phyloP scores from a whole-genome alignment of 2,113 vertebrate genomes.

The Chlorodrepanis virens region DNA sequence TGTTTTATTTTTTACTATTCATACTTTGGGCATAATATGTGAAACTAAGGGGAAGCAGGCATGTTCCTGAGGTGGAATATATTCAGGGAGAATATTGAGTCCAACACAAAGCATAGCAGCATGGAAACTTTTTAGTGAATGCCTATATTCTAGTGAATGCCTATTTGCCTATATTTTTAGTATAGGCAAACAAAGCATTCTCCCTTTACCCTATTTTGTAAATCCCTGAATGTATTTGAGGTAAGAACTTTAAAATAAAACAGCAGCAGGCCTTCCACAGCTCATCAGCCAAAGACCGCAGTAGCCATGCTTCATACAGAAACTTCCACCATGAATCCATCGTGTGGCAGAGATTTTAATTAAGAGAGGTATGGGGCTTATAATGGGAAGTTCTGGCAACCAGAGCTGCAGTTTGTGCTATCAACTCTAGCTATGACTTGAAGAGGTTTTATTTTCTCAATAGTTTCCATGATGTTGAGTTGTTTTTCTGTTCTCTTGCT shows the following conservation, averaged over 20 bases:
- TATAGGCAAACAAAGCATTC: neutral
- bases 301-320: neutral
- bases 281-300: neutral
- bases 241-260: neutral
- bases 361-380: neutral
- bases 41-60: neutral
- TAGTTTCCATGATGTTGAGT: conserved; percentile 43
- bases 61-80: neutral
- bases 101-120: neutral
- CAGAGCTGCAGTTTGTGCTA: neutral
- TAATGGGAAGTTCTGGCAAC: neutral
- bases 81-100: neutral
- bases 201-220: neutral
- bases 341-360: neutral
- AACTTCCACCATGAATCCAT: neutral
- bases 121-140: neutral
- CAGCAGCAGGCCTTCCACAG: neutral
- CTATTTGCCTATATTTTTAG: neutral
- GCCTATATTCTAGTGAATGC: no score
- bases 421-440: conserved; percentile 32
- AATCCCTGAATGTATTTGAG: neutral
- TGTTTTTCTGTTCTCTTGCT: conserved; percentile 12
- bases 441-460: conserved; percentile 5
- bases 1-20: neutral
- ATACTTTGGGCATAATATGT: neutral